Percentiles rank a stretch among this genome's conserved stretches.
phyloP scores from a whole-genome alignment of 2,113 vertebrate species.

The Eubucco bourcierii region DNA sequence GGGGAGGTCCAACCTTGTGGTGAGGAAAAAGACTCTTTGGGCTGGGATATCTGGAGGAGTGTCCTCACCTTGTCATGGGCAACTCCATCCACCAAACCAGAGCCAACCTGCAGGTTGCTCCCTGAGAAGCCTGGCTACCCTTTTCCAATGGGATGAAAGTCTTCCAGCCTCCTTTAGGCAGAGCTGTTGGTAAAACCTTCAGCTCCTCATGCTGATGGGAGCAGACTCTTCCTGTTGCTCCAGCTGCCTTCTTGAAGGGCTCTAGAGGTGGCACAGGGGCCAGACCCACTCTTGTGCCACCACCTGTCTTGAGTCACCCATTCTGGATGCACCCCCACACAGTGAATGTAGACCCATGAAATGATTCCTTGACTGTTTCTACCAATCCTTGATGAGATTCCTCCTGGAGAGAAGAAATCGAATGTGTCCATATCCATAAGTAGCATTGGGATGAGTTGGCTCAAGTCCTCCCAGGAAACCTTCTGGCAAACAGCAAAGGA shows the following conservation, averaged over 20 bases:
- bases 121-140: neutral
- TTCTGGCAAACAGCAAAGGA: neutral
- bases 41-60: neutral
- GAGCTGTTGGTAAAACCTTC: neutral
- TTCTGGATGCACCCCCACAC: neutral
- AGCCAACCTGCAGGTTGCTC: neutral
- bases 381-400: neutral
- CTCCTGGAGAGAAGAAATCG: neutral
- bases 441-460: neutral
- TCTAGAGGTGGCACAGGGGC: neutral
- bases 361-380: neutral
- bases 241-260: neutral
- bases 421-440: too few species aligned
- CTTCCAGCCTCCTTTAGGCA: neutral
- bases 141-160: rapidly evolving
- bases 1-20: neutral
- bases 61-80: rapidly evolving
- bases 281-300: neutral
- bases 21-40: neutral
- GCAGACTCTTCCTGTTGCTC: rapidly evolving
- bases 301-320: rapidly evolving
- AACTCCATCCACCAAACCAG: rapidly evolving
- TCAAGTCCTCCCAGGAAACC: neutral
- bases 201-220: rapidly evolving
- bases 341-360: neutral